A percentile compares a stretch with the other conserved stretches of the same genome.
Evolutionary conservation across 2,113 vertebrate genomes (phyloP).

Genomic region (Ceuthmochares aereus): DNA sequence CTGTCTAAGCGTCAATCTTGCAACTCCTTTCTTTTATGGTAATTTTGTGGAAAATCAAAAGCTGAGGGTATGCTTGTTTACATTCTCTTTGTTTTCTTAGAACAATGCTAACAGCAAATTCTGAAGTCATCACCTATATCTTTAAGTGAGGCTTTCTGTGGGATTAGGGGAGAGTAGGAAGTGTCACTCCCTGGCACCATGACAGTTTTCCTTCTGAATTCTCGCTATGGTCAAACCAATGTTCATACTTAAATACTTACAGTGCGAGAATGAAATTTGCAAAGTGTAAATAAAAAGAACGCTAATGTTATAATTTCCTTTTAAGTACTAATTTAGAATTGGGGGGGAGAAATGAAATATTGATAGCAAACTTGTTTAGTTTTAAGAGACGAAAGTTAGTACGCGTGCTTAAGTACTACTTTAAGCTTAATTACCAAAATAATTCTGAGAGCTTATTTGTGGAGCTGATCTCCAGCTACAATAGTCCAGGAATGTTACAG

Average conservation of each 20-base stretch:
- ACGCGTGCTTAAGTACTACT: neutral
- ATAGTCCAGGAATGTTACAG: constrained; percentile 62
- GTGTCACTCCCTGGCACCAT: neutral
- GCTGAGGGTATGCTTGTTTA: neutral
- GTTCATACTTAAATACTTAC: neutral
- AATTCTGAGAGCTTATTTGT: constrained; percentile 56
- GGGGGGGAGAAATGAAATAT: neutral
- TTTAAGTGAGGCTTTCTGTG: neutral
- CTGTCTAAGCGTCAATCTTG: neutral
- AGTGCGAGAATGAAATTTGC: neutral
- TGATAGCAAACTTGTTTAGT: neutral
- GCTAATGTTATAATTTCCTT: neutral
- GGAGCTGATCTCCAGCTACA: constrained; percentile 56
- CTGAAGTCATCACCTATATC: neutral
- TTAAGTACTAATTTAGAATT: neutral
- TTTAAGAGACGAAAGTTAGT: neutral
- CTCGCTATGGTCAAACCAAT: neutral
- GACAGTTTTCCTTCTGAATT: neutral
- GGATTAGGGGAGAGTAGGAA: neutral
- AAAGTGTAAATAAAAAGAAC: neutral
- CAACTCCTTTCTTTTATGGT: neutral
- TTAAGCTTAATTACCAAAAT: constrained; percentile 19
- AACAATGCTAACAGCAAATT: neutral
- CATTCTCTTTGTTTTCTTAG: neutral
- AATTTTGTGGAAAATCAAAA: neutral